Base-by-base conservation (phyloP, 2,888 invertebrate species). In the Leptopilina drosophilae region DNA sequence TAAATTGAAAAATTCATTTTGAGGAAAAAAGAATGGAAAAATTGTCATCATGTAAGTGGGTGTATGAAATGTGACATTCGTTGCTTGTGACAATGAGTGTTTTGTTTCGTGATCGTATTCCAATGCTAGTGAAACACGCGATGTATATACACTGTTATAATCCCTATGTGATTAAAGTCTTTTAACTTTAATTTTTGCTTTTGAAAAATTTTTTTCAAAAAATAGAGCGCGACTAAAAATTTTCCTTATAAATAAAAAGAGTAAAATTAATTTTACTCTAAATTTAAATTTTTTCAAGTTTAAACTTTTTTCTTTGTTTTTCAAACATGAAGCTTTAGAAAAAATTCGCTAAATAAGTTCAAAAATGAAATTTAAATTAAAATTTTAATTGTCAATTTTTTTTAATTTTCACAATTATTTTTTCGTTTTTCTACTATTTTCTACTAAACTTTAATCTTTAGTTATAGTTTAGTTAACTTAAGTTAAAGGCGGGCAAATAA, bases 61-160 rank as follows among this genome's bases (percentile, higher is more conserved):
- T 53, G 20, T 69, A 53, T 53, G 49, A 12, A 12, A 14, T 49
- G 67, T 26, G 49, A 26, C 53, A 26, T n/a, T 69, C 49, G 26
- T 53, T 42, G 42, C 4, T 49, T 73, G 33, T 46, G 46, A n/a
- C 42, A 33, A 73, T 73, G 33, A 73, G 33, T 20, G 5, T 14
- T 53, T 33, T 33, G 56, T 73, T 73, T 33, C 56, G 73, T 73
- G 73, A 73, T 73, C 53, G 56, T 33, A 73, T 53, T 53, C 53
- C 53, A 33, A 69, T 69, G 67, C 49, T 69, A 53, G 26, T 69
- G 20, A 53, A 56, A 73, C 56, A 56, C 33, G 73, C 53, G 53
- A 56, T 73, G 73, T 73, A 73, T 73, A 73, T 73, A 73, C 73
- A 73, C 53, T 73, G 53, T 73, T 56, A 73, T 9, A n/a, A 73